These are phyloP conservation scores for Petrophora chlorosata DNA, from an alignment of 2,888 invertebrate genomes.

Conservation along the genomic window DNA sequence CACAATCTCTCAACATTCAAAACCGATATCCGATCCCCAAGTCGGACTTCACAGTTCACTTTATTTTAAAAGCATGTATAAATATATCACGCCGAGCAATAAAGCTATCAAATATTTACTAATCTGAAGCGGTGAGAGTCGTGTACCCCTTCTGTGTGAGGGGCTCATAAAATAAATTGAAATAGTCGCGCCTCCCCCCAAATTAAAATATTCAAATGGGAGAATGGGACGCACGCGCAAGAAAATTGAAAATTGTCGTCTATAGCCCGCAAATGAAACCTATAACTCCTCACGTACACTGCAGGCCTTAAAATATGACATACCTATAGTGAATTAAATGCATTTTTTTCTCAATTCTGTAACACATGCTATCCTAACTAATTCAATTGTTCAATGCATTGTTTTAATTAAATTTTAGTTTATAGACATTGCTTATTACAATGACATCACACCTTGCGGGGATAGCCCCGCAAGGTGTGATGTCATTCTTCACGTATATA, in stretches of 20 bases:
- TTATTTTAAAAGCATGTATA: conserved; percentile 72
- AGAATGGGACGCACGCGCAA: conserved; percentile 84
- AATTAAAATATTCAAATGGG: conserved; percentile 85
- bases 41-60: conserved; percentile 40
- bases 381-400: too few relatives aligned
- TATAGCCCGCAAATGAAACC: conserved; percentile 84
- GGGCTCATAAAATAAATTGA: conserved; percentile 84
- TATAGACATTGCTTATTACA: too few relatives aligned
- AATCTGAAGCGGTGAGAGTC: conserved; percentile 79
- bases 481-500: too few relatives aligned
- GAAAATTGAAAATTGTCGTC: conserved; percentile 85
- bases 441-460: too few relatives aligned
- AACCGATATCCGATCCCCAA: conserved; percentile 20
- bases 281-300: conserved; percentile 80
- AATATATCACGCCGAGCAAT: conserved; percentile 79
- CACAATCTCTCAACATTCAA: conserved; percentile 8
- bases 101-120: conserved; percentile 84
- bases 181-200: conserved; percentile 84
- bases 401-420: too few relatives aligned
- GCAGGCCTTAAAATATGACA: conserved; percentile 41
- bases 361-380: too few relatives aligned
- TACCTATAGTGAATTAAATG: conserved; percentile 37
- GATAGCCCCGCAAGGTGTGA: too few relatives aligned
- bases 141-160: conserved; percentile 79
- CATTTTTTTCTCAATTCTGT: too few relatives aligned